Conservation (phyloP, 23 tunicate species). For the Corella eumyota region DNA sequence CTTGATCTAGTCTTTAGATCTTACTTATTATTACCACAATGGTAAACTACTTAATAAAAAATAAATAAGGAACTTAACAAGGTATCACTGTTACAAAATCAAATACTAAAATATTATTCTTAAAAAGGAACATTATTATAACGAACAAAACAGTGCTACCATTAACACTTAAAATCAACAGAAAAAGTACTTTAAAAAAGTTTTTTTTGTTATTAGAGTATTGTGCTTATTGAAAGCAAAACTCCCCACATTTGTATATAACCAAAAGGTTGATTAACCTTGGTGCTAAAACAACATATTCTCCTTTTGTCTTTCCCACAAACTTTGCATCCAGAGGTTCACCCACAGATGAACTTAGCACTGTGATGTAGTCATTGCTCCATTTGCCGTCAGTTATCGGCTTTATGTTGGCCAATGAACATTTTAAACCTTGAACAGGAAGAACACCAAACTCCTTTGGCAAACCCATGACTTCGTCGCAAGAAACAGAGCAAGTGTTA, state of each 20-base stretch:
- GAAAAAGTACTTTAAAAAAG: no score
- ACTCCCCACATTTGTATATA: neutral
- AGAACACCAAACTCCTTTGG: conserved; percentile 11
- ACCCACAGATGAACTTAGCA: neutral
- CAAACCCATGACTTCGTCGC: conserved; percentile 5
- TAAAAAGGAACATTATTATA: no score
- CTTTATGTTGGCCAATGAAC: conserved; percentile 9
- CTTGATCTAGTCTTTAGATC: no score
- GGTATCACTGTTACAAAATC: no score
- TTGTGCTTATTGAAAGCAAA: no score
- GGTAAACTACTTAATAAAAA: no score
- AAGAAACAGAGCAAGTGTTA: conserved; percentile 7
- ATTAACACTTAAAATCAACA: no score
- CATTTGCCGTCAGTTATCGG: conserved; percentile 3
- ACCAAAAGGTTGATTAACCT: conserved; percentile 5
- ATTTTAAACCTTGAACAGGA: conserved; percentile 17
- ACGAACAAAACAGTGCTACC: no score
- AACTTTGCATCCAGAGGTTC: conserved; percentile 21
- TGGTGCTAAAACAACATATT: conserved; percentile 4
- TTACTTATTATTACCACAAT: no score
- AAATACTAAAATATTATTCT: no score
- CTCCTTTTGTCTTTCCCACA: neutral
- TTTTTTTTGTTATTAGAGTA: no score
- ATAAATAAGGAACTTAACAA: no score
- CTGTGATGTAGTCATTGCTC: neutral